A percentile compares a stretch with the other conserved stretches of the same genome.
These are phyloP conservation scores for Poeciliopsis turneri DNA, from an alignment of 2,797 vertebrate species.

Conservation along the genomic window DNA sequence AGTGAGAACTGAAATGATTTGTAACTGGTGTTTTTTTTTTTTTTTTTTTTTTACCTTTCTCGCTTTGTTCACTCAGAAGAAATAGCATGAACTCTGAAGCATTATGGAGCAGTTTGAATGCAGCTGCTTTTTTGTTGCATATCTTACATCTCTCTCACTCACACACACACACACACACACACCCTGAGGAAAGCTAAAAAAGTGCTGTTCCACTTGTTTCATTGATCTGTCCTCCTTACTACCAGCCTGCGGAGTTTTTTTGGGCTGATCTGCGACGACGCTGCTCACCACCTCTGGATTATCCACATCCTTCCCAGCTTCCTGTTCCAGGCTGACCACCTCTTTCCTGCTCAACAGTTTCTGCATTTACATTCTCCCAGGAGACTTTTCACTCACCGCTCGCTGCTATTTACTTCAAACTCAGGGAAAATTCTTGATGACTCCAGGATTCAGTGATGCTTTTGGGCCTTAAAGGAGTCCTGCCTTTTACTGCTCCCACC, in stretches of 20 bases:
- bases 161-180: not conserved
- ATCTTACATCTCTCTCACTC: not conserved
- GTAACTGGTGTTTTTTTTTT: no score
- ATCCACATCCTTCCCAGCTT: not conserved
- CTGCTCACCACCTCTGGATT: slow-evolving; percentile 11
- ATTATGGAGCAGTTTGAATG: slow-evolving; percentile 3
- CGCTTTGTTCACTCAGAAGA: not conserved
- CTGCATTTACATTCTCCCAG: slow-evolving; percentile 21
- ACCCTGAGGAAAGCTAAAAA: slow-evolving; percentile 3
- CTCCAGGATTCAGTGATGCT: slow-evolving; percentile 3
- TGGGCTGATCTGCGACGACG: slow-evolving; percentile 17
- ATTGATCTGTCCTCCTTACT: slow-evolving; percentile 26
- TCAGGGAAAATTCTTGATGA: slow-evolving; percentile 25
- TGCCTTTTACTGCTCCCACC: slow-evolving; percentile 19
- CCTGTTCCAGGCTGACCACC: slow-evolving; percentile 1
- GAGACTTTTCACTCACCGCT: slow-evolving; percentile 18
- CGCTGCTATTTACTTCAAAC: slow-evolving; percentile 37
- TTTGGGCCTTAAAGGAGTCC: not conserved
- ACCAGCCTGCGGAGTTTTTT: slow-evolving; percentile 14
- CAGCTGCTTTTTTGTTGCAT: slow-evolving; percentile 3
- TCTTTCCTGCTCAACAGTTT: slow-evolving; percentile 1
- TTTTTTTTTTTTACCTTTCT: not conserved
- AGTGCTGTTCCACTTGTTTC: slow-evolving; percentile 23
- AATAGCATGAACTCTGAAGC: not conserved
- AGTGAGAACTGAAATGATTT: not conserved